Base-by-base conservation (phyloP, 2,888 invertebrate genomes). In the Papilio gigon region DNA sequence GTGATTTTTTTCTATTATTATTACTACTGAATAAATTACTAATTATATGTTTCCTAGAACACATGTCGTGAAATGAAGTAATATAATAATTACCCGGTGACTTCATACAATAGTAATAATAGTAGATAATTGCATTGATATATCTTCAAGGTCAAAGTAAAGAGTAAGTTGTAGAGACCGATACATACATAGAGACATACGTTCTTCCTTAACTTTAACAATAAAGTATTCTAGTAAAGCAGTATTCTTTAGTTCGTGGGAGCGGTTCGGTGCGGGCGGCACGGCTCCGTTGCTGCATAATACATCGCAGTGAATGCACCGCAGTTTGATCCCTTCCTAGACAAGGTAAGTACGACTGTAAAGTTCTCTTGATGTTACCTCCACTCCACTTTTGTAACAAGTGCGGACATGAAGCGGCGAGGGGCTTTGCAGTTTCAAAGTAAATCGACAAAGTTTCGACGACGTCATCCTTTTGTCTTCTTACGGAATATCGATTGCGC, bases 321-420 rank as follows among this genome's bases (percentile, higher is more conserved):
- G 77, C 90, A 90, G 87, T 89, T 89, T 90, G 90, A 91, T 91
- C 90, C 89, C 85, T 87, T 86, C 85, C 89, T 86, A 89, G 90
- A 90, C 90, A 88, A 87, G 86, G 89, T 88, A 91, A 90, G 90
- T 88, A 89, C 86, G 82, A 87, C 81, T 88, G 82, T 82, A 87
- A 90, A 91, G 86, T 91, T 89, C 86, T 82, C 85, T 84, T 83
- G 84, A 88, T 84, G 86, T 84, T 85, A 83, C 86, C 80, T 86
- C 84, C 83, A 87, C 88, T 89, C 66, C 64, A 84, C 85, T 88
- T 90, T 89, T 86, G 82, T 80, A 80, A 81, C 80, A 82, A 84
- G 82, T 83, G 84, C 85, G 83, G 85, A 87, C 86, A 86, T 82
- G 83, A 85, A 85, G 83, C 81, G 80, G 82, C 82, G 85, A 86